A percentile compares a stretch with the other conserved stretches of the same genome.
Evolutionary conservation across 2,888 invertebrate genomes (phyloP).

Genomic region (Caenorhabditis japonica): DNA sequence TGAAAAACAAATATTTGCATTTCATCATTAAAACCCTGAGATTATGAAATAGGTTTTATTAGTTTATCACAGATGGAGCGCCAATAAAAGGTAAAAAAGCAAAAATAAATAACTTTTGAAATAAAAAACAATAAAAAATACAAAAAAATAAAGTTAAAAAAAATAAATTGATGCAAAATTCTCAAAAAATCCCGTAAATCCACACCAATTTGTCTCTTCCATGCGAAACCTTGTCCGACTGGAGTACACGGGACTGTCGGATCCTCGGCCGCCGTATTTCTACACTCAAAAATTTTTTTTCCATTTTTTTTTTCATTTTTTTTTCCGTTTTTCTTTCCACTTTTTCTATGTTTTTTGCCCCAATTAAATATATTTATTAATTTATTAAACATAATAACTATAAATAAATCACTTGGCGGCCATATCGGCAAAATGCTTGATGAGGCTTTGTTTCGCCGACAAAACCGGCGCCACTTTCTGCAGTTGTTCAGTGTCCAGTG

Average conservation of each 20-base stretch:
- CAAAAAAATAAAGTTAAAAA: too few relatives aligned
- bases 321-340: neutral
- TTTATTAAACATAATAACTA: neutral
- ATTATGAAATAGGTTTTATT: too few relatives aligned
- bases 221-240: constrained; percentile 14
- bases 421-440: constrained; percentile 43
- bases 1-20: neutral
- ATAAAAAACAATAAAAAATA: too few relatives aligned
- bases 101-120: too few relatives aligned
- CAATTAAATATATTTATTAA: constrained; percentile 2
- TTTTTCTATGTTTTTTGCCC: neutral
- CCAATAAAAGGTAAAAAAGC: too few relatives aligned
- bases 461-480: constrained; percentile 50
- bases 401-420: constrained; percentile 10
- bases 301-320: neutral
- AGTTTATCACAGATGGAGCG: too few relatives aligned
- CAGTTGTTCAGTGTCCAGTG: constrained; percentile 65
- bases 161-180: neutral
- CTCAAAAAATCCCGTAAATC: constrained; percentile 6
- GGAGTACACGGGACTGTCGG: constrained; percentile 9
- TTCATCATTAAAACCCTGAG: neutral
- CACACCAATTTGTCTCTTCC: constrained; percentile 15
- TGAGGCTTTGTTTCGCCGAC: constrained; percentile 48
- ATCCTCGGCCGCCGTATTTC: constrained; percentile 26
- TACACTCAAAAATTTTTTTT: constrained; percentile 22